Base-by-base conservation (phyloP, 1,140 invertebrate species). In the Lepeophtheirus salmonis region DNA sequence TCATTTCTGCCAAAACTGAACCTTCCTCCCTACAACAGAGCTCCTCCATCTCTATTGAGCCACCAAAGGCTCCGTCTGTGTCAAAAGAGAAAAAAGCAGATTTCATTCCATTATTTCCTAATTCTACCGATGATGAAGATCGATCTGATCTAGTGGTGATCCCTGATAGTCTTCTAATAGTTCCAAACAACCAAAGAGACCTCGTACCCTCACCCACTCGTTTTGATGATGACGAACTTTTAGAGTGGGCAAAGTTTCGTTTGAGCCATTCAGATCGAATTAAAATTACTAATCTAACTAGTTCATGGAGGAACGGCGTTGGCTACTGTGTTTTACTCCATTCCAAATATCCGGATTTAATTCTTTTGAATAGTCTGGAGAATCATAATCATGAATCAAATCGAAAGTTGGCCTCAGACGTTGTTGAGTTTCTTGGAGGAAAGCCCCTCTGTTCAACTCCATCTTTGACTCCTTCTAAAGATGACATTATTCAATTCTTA, bases 231-330 rank as follows among this genome's bases (percentile, higher is more conserved):
- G n/a, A 41, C 30, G 30, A n/a, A 6, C 30, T 41, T n/a, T n/a
- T 41, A 41, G 30, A 41, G n/a, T 41, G 30, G 30, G 30, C 30
- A 6, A 41, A 41, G 30, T 10, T n/a, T 6, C n/a, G 6, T n/a
- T 41, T 41, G 6, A 41, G 6, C 30, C 30, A 6, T 41, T n/a
- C 6, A 41, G n/a, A 41, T 10, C 30, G 30, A 6, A 41, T 54
- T 13, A 54, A 54, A 24, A 24, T 24, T 21, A 54, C 52, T 21
- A 54, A 54, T 13, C 52, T 54, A 14, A 21, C 52, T 2, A 54
- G 18, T 3, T 21, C 18, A 21, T 54, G 52, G 52, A 14, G 52
- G 4, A 54, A 20, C 23, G 52, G 52, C 2, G 13, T 54, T 2
- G 52, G 2, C 20, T 54, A 21, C 23, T 54, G 52, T 20, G 18